phyloP scores from a whole-genome alignment of 2,888 invertebrate genomes.

The Troides helena region DNA sequence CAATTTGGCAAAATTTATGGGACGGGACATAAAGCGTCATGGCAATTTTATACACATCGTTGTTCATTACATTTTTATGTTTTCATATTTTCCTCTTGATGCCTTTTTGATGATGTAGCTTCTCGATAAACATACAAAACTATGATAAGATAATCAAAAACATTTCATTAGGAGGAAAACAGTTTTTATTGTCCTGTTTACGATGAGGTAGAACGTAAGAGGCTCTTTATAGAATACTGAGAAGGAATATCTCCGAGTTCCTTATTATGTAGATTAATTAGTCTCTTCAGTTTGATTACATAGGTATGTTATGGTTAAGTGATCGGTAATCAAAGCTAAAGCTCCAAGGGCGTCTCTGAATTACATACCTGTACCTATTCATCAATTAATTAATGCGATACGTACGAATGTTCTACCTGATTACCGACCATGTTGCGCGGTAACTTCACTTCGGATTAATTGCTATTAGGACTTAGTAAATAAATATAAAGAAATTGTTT shows the following conservation, averaged over 20 bases:
- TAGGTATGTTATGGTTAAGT: slow-evolving; percentile 25
- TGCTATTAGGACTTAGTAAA: not conserved
- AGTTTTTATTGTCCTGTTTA: slow-evolving; percentile 21
- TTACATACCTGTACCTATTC: slow-evolving; percentile 25
- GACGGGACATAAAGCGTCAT: not conserved
- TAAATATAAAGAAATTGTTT: not conserved
- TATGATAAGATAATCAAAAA: not conserved
- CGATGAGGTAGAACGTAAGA: slow-evolving; percentile 3
- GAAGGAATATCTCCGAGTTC: slow-evolving; percentile 4
- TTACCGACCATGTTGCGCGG: slow-evolving; percentile 10
- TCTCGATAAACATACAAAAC: not conserved
- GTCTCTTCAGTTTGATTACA: slow-evolving; percentile 7
- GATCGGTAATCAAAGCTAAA: slow-evolving; percentile 27
- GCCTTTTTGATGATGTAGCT: not conserved
- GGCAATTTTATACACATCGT: not conserved
- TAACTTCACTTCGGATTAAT: slow-evolving; percentile 6
- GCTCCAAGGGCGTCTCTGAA: slow-evolving; percentile 23
- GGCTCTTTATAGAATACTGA: slow-evolving; percentile 3
- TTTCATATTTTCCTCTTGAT: not conserved
- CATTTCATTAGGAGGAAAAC: slow-evolving; percentile 7
- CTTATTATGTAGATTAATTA: slow-evolving; percentile 18
- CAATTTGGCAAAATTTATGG: slow-evolving; percentile 1
- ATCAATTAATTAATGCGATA: slow-evolving; percentile 28
- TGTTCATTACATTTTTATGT: not conserved
- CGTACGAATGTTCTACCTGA: slow-evolving; percentile 19